Evolutionary conservation across 1,140 invertebrate genomes (phyloP).

Genomic region (Thaumatotibia leucotreta): DNA sequence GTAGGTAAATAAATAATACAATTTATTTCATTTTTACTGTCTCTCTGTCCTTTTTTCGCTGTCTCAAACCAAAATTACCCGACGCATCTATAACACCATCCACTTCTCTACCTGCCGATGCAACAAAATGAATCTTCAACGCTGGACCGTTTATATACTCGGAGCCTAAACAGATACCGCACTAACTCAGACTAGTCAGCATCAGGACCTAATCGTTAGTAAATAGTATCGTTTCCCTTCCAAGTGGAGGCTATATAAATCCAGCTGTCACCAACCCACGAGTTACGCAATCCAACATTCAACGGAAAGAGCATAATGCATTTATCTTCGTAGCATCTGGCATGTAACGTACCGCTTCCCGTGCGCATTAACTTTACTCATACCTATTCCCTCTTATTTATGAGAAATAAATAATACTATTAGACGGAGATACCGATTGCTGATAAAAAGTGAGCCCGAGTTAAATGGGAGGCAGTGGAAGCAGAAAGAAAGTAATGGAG

Average conservation of each 20-base stretch:
- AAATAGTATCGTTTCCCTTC: conserved; percentile 29
- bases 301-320: conserved; percentile 41
- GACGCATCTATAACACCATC: not conserved
- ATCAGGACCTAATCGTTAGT: conserved; percentile 33
- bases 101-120: not conserved
- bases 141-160: not conserved
- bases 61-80: too few relatives aligned
- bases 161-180: not conserved
- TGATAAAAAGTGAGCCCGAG: conserved; percentile 75
- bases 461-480: conserved; percentile 73
- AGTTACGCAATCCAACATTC: conserved; percentile 38
- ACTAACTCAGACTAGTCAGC: not conserved
- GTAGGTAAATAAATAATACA: too few relatives aligned
- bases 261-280: conserved; percentile 30
- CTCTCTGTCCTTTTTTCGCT: too few relatives aligned
- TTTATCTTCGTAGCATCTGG: conserved; percentile 59
- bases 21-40: too few relatives aligned
- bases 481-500: conserved; percentile 76
- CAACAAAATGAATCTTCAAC: not conserved
- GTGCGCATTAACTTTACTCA: conserved; percentile 68
- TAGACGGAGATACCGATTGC: conserved; percentile 74
- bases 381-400: conserved; percentile 67
- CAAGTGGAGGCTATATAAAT: conserved; percentile 28
- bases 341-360: conserved; percentile 63
- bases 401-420: conserved; percentile 76